Base-by-base conservation (phyloP, 2,113 vertebrate species). In the Corythoichthys haematopterus region DNA sequence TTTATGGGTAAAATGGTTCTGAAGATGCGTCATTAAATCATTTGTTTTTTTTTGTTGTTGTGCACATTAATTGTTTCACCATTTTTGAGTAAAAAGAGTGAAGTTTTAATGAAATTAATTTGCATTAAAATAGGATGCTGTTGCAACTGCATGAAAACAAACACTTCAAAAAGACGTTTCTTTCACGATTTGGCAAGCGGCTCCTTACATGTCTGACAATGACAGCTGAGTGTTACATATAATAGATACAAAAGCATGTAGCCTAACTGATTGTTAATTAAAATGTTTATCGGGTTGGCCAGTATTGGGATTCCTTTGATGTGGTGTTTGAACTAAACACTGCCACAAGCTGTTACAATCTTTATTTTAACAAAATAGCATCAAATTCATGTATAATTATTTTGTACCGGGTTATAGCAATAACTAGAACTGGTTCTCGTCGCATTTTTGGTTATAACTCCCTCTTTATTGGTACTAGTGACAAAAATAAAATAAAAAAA, bases 361-460 rank as follows among this genome's bases (percentile, higher is more conserved):
- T 65, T 66, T 50, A 57, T 72, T 59, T 70, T 70, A 79, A 79
- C 36, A 58, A 71, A 80, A 64, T 38, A 38, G 69, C 56, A 63
- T 56, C 52, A 64, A 80, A 72, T 60, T 47, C 14, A 55, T 58
- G n/a, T 80, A 77, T 86, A 64, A 79, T 60, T 68, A 37, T 69
- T 60, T 81, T 70, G 60, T 38, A 3, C n/a, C 12, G 37, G 60
- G 60, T 40, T 47, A 46, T 62, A 62, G 20, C 43, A 33, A 46
- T 55, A 15, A 51, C 13, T 61, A 33, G 38, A 51, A 80, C 81
- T 38, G 60, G 64, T 76, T 74, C 57, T 51, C 58, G 12, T 33
- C 75, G 57, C 72, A 69, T 71, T 73, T 83, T 86, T 79, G 75
- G 76, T 76, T 82, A 35, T 81, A 78, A 85, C 77, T 79, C 81